Base-by-base conservation (phyloP, 2,113 vertebrate genomes). In the Hypocryptadius cinnamomeus region DNA sequence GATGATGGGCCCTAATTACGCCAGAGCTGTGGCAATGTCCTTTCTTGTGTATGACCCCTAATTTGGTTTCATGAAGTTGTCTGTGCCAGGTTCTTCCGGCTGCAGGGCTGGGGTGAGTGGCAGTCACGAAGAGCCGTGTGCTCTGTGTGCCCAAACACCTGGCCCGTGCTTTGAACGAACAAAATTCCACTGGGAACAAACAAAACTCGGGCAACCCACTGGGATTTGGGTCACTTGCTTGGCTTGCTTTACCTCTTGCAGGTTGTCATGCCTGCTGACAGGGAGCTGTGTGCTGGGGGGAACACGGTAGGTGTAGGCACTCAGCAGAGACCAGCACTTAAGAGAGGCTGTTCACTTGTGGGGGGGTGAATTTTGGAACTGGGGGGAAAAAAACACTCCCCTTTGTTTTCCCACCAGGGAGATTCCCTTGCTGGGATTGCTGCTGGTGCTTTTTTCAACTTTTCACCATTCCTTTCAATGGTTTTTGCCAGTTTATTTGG, bases 1-100 rank as follows among this genome's bases (percentile, higher is more conserved):
- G 97, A 97, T 96, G 97, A 97, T 97, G 96, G 97, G 56, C 96
- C 93, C 96, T 98, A 97, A 98, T 98, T 98, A 97, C 74, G 5
- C 94, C 95, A 96, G 96, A 97, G 94, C 94, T 96, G 97, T 96
- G 96, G 96, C 96, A 85, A 95, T 95, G 96, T 97, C 97, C 97
- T 97, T 93, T 93, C 88, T 96, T 91, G 50, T 92, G 94, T 63
- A 94, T 84, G 95, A 96, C 97, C 97, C 96, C 91, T 97, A 97
- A 95, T 97, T 97, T 88, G 93, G 96, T 97, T 97, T 97, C 78
- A 33, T 87, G 88, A 95, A 96, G 60, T 94, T 91, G 50, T 89
- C 92, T 93, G 90, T 79, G 91, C 93, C 97, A 94, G 83, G 56
- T 93, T 93, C 87, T 97, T 96, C 93, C 90, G 88, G 92, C 31